Evolutionary conservation across 2,888 invertebrate species (phyloP).

Genomic region (Plutella xylostella): DNA sequence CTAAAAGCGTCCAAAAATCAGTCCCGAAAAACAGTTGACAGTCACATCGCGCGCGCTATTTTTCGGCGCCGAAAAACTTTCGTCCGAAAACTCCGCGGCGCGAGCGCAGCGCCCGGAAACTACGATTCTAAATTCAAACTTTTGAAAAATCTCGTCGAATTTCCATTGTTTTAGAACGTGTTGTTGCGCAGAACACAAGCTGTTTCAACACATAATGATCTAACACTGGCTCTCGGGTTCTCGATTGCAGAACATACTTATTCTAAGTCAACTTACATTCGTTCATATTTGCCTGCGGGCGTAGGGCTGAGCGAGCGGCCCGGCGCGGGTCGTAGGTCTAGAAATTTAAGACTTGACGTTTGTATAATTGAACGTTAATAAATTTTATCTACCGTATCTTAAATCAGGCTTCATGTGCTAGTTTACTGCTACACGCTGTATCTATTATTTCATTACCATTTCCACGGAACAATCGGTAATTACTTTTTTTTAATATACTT

Average conservation of each 20-base stretch:
- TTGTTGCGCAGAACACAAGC: conserved; percentile 57
- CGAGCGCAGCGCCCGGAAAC: neutral
- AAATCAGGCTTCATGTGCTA: too few species aligned
- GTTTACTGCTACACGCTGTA: too few species aligned
- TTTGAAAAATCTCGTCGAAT: conserved; percentile 32
- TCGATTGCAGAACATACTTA: conserved; percentile 70
- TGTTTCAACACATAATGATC: conserved; percentile 69
- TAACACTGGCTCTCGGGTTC: conserved; percentile 67
- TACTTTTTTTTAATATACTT: too few species aligned
- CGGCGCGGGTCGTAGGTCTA: conserved; percentile 32
- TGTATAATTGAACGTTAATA: neutral
- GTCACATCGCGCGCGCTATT: neutral
- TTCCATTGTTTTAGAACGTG: conserved; percentile 50
- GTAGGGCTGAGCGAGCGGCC: conserved; percentile 50
- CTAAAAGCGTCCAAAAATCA: neutral
- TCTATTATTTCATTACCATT: too few species aligned
- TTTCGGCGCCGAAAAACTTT: neutral
- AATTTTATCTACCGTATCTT: too few species aligned
- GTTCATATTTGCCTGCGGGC: conserved; percentile 70
- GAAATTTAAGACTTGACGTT: conserved; percentile 12
- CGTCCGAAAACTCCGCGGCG: neutral
- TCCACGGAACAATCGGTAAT: too few species aligned
- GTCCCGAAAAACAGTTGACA: neutral
- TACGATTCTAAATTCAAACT: conserved; percentile 18
- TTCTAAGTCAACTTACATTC: conserved; percentile 71